Conservation (phyloP, 2,888 invertebrate genomes). For the Parnassius orleans region DNA sequence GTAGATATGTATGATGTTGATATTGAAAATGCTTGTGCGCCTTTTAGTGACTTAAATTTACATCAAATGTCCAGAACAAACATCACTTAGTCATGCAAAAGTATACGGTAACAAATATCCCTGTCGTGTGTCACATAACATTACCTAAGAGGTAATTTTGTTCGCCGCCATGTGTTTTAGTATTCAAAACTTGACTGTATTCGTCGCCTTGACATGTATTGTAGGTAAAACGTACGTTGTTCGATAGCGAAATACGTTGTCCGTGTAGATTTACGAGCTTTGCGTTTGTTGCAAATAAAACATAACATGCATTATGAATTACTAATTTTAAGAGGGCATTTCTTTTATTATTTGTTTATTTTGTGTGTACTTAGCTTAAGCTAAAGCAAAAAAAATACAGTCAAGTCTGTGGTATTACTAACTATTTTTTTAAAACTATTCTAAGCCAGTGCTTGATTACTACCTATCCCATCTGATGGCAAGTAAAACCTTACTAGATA, state of each 20-base stretch:
- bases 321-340: too few species aligned
- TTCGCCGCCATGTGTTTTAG: constrained; percentile 46
- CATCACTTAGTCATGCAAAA: constrained; percentile 32
- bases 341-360: too few species aligned
- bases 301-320: not conserved
- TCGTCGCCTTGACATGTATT: constrained; percentile 66
- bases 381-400: too few species aligned
- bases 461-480: too few species aligned
- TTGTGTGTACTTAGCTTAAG: too few species aligned
- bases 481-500: too few species aligned
- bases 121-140: constrained; percentile 43
- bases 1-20: too few species aligned
- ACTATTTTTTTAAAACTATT: too few species aligned
- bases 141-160: constrained; percentile 53
- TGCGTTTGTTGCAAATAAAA: constrained; percentile 11
- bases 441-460: too few species aligned
- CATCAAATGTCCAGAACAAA: constrained; percentile 14
- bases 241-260: constrained; percentile 42
- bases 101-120: constrained; percentile 35
- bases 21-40: too few species aligned
- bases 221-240: constrained; percentile 31
- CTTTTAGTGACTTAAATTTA: too few species aligned
- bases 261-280: constrained; percentile 18
- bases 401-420: too few species aligned
- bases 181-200: constrained; percentile 50